Evolutionary conservation across 1,140 invertebrate genomes (phyloP).

Genomic region (Brachionus paranguensis): DNA sequence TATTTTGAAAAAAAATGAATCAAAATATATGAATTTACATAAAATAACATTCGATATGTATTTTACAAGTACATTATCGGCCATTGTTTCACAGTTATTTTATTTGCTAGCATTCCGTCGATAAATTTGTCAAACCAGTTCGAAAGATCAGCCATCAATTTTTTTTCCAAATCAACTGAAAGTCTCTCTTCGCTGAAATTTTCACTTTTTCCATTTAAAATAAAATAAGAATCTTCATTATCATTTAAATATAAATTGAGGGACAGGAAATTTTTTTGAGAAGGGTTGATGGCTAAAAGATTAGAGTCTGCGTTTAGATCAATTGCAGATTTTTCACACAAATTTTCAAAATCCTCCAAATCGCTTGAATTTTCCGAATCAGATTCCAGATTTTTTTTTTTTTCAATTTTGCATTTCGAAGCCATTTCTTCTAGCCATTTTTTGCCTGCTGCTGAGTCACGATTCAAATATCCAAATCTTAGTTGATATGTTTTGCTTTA

Average conservation of each 20-base stretch:
- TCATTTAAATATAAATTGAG: background rate
- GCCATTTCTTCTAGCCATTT: conserved; percentile 18
- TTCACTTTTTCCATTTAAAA: background rate
- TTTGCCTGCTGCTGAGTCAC: background rate
- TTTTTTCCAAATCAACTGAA: background rate
- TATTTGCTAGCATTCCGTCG: background rate
- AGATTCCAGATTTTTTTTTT: background rate
- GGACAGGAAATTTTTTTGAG: background rate
- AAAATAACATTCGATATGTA: too few species aligned
- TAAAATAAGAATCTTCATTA: background rate
- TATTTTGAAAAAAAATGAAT: background rate
- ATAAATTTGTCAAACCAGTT: background rate
- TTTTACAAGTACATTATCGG: background rate
- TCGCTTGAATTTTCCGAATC: conserved; percentile 4
- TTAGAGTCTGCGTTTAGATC: background rate
- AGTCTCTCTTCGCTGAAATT: background rate
- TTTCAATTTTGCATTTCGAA: background rate
- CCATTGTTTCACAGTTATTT: background rate
- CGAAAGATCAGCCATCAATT: background rate
- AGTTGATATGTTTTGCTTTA: conserved; percentile 15
- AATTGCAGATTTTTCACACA: background rate
- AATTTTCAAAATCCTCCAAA: background rate
- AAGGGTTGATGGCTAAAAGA: background rate
- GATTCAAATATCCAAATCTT: conserved; percentile 13
- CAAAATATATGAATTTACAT: background rate